Percentiles rank a stretch among this genome's conserved stretches.
Evolutionary conservation across 2,113 vertebrate genomes (phyloP).

Genomic region (Ophiodon elongatus): DNA sequence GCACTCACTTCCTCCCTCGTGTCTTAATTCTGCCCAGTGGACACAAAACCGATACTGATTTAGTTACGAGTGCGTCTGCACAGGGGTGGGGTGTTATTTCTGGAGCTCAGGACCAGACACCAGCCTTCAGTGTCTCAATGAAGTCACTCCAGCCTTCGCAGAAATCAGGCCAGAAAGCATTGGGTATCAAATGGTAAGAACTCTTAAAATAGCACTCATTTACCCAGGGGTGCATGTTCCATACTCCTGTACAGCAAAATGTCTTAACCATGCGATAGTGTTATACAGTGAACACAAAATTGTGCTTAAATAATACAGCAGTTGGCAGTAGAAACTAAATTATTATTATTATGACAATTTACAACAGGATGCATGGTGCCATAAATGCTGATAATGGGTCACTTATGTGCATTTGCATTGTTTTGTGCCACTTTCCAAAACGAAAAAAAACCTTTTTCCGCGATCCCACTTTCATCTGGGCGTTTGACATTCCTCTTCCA

Average conservation of each 20-base stretch:
- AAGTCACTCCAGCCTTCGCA: slow-evolving; percentile 64
- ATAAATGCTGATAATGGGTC: neutral
- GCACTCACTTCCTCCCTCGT: slow-evolving; percentile 56
- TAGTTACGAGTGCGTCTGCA: slow-evolving; percentile 48
- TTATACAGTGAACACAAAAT: neutral
- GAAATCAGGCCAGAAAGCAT: slow-evolving; percentile 61
- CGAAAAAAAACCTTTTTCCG: neutral
- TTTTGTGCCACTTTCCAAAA: neutral
- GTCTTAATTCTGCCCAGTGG: slow-evolving; percentile 46
- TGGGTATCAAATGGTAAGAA: slow-evolving; percentile 62
- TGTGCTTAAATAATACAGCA: neutral
- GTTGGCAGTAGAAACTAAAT: neutral
- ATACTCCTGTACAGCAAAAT: neutral
- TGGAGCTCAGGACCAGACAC: slow-evolving; percentile 47
- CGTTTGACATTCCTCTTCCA: neutral
- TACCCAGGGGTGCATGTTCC: slow-evolving; percentile 19
- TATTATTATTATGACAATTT: neutral
- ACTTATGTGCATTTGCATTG: neutral
- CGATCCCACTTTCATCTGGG: slow-evolving; percentile 33
- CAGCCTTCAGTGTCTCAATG: slow-evolving; percentile 52
- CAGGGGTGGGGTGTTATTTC: slow-evolving; percentile 63
- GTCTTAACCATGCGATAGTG: neutral
- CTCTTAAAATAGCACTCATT: slow-evolving; percentile 63
- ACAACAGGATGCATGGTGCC: no score
- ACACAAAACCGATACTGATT: slow-evolving; percentile 52